Base-by-base conservation (phyloP, 2,888 invertebrate genomes). In the Meloe dianella region DNA sequence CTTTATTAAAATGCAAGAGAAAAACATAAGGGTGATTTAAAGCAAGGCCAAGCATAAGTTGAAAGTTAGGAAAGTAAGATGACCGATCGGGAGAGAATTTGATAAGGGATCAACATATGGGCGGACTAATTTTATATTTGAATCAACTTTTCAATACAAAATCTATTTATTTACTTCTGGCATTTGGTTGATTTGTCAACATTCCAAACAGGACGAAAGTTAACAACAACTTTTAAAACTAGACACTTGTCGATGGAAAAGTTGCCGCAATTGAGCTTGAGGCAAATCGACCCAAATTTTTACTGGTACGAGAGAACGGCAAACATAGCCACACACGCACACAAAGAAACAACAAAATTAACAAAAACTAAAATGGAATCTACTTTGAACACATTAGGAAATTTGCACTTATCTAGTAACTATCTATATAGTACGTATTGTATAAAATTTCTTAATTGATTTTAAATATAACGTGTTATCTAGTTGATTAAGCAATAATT, bases 141-240 rank as follows among this genome's bases (percentile, higher is more conserved):
- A n/a, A n/a, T n/a, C n/a, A n/a, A n/a, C n/a, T n/a, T n/a, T n/a
- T n/a, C n/a, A n/a, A n/a, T n/a, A n/a, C n/a, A n/a, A n/a, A n/a
- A n/a, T n/a, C n/a, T n/a, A n/a, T n/a, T n/a, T n/a, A n/a, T n/a
- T n/a, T n/a, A n/a, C n/a, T n/a, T n/a, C n/a, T n/a, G n/a, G n/a
- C n/a, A 32, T 32, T 32, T 32, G 2, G 7, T 32, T 3, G 7
- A 32, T 32, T 66, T 63, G 60, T 63, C 57, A 60, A 56, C 66
- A 66, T 66, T 63, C 66, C 66, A 22, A 30, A n/a, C 58, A 10
- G 20, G 35, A 27, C 58, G 58, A 58, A 58, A 58, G 58, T 58
- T 47, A 47, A 47, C 47, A 47, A 47, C 47, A 47, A 47, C 51
- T 51, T 51, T 51, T 24, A 51, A 62, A 66, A 63, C 66, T 60